These are phyloP conservation scores for Portunus trituberculatus DNA, from an alignment of 1,140 invertebrate species.

Conservation along the genomic window DNA sequence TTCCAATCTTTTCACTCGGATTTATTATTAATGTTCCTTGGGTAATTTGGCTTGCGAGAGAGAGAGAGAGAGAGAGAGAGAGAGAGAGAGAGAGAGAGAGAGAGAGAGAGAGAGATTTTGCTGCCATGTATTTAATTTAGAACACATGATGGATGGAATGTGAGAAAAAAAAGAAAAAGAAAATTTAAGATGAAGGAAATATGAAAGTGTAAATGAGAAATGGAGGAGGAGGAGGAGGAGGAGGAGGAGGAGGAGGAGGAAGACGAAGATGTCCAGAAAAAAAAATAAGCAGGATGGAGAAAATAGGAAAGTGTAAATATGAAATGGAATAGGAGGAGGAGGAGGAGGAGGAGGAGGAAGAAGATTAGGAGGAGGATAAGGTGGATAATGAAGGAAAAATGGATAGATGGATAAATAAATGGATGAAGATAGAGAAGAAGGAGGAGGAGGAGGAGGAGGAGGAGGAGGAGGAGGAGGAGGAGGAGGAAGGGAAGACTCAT, in stretches of 20 bases:
- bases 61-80: neutral
- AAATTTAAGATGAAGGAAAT: too few species aligned
- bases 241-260: neutral
- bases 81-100: constrained; percentile 5
- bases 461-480: neutral
- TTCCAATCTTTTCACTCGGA: too few species aligned
- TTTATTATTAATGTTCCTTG: too few species aligned
- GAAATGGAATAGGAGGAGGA: neutral
- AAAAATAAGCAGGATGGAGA: too few species aligned
- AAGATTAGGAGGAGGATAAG: too few species aligned
- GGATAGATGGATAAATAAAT: too few species aligned
- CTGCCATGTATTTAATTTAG: too few species aligned
- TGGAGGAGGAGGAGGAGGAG: neutral
- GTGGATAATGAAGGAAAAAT: too few species aligned
- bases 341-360: neutral
- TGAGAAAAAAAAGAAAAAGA: too few species aligned
- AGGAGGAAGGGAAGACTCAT: neutral
- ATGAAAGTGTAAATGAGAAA: too few species aligned
- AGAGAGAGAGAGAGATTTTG: neutral
- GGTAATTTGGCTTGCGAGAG: neutral
- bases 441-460: neutral
- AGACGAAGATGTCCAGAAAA: neutral
- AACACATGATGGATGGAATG: too few species aligned
- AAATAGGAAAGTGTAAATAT: too few species aligned
- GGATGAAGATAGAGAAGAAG: neutral